Evolutionary conservation across 2,797 vertebrate species (phyloP), one percentile per base, ranked within the genome.

Genomic region (Gymnoscopelus braueri): DNA sequence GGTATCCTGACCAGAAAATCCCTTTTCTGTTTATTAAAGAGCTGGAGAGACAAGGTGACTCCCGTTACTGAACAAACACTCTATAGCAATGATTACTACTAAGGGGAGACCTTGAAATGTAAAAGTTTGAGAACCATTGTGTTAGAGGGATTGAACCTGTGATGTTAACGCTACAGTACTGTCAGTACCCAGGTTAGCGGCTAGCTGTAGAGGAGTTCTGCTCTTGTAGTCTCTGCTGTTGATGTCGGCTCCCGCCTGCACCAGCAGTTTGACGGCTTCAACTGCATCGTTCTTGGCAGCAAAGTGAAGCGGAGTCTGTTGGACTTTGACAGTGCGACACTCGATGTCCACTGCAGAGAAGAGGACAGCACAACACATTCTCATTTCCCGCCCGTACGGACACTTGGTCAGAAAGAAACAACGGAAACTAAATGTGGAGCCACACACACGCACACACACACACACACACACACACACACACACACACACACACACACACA

Each of bases 251-350:
- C 89, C 88, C 0, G 71, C 71, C 78, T 77, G 49, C 51, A 89
- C 78, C 58, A 93, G 84, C 10, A 87, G 73, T 23, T 63, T 67
- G 71, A 91, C 70, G 0, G 87, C 79, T 0, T 29, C 60, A 0
- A 85, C 60, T 0, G 91, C 87, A 1, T 91, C 88, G 1, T 92
- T 88, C 81, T 93, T 93, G 5, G 91, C 87, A 4, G 91, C 92
- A 8, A 78, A 94, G 80, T 94, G 92, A 59, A 93, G 84, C 1
- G 89, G 87, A 1, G 88, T 93, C 74, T 93, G 90, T 29, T 67
- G 63, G 82, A 87, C 88, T 51, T 64, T 77, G 3, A 39, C 1
- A 0, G 90, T 92, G 29, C n/a, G 53, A 24, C 86, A 84, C 55
- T 78, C 85, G 0, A 76, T 58, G 56, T 91, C 83, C 50, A 87